These are phyloP conservation scores for Polydrusus tereticollis DNA, from an alignment of 2,888 invertebrate species.

Conservation along the genomic window DNA sequence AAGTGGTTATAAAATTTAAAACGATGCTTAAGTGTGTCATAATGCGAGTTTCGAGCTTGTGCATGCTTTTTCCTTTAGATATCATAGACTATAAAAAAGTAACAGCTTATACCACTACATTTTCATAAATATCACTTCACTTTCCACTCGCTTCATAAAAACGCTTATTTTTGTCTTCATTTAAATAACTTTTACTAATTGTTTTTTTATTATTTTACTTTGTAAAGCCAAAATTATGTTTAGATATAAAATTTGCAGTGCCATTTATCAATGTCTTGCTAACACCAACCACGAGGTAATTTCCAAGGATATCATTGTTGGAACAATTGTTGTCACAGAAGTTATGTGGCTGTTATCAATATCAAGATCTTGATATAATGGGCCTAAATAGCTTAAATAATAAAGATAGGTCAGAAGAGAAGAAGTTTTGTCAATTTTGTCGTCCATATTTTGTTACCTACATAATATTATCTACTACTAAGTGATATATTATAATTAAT, in stretches of 20 bases:
- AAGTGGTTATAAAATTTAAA: conserved; percentile 15
- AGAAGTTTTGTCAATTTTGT: neutral
- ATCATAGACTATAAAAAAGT: neutral
- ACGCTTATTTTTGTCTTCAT: conserved; percentile 43
- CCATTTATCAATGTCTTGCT: too few species aligned
- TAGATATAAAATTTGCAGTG: too few species aligned
- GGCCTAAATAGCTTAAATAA: too few species aligned
- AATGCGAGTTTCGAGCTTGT: conserved; percentile 32
- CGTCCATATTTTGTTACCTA: neutral
- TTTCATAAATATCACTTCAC: conserved; percentile 35
- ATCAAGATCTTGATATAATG: too few species aligned
- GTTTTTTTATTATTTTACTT: conserved; percentile 7
- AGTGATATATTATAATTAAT: too few species aligned
- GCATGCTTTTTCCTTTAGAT: conserved; percentile 33
- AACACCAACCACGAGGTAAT: too few species aligned
- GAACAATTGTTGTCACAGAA: too few species aligned
- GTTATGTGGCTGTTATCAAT: too few species aligned
- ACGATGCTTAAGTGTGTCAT: conserved; percentile 24
- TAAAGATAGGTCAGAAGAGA: too few species aligned
- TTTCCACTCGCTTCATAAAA: conserved; percentile 41
- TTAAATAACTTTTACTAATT: conserved; percentile 17
- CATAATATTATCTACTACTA: too few species aligned
- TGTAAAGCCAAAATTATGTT: conserved; percentile 30
- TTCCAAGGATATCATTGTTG: too few species aligned
- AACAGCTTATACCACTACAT: conserved; percentile 39